Base-by-base conservation (phyloP, 1,140 invertebrate species). In the Trichonephila clavipes region DNA sequence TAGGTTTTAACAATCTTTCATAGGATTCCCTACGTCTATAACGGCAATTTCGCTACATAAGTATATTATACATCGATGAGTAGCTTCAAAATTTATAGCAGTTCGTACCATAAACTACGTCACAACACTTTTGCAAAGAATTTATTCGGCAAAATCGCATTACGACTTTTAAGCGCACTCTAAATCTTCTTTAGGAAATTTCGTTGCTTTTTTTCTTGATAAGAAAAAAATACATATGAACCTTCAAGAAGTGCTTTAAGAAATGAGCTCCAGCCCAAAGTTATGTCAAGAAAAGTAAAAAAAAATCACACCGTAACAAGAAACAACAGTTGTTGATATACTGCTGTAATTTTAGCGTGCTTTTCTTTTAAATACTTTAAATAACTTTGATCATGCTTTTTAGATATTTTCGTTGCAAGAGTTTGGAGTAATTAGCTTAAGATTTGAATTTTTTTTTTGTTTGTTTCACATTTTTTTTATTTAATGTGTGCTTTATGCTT, bases 271-370 rank as follows among this genome's bases (percentile, higher is more conserved):
- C 61, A 64, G 24, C 85, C 59, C 85, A 87, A 64, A 59, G 85
- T 62, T 62, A 62, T 87, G 83, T 87, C 59, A 87, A 8, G 59
- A 62, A 18, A 19, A 8, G 14, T 24, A 87, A 61, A 77, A 14
- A 86, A 87, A 85, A 85, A 59, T 62, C 24, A 7, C 59, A 2
- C 2, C 21, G 3, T 28, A 61, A 8, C 18, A 28, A 34, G 59
- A 62, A 64, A 87, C 85, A 87, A 87, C 59, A 64, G n/a, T 87
- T 87, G 85, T 87, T 87, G 85, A 87, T 87, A 87, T 28, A 87
- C 24, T 64, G 59, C 59, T 24, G 85, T 34, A 87, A 87, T 87
- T 87, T 87, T 87, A 40, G 61, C 28, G n/a, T 16, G 19, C 34
- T 6, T 28, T 87, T 62, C 59, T 87, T 87, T 61, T 61, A 61